Conservation (phyloP, 2,888 invertebrate genomes). For the Tanytarsus gracilentus region DNA sequence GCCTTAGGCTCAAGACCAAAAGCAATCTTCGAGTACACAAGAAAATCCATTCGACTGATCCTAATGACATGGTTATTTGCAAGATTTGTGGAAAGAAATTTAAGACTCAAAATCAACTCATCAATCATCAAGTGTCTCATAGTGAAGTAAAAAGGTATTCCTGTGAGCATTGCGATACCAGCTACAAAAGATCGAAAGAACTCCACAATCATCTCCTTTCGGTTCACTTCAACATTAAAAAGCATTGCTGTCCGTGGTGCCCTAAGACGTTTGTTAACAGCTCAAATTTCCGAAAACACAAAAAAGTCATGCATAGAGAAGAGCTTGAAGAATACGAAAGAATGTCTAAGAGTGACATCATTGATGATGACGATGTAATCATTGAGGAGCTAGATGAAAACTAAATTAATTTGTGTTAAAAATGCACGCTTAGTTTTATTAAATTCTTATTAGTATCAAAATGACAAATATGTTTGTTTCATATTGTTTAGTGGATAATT, state of each 20-base stretch:
- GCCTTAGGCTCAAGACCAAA: background rate
- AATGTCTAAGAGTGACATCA: too few relatives aligned
- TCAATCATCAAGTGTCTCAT: slow-evolving; percentile 3
- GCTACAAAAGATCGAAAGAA: slow-evolving; percentile 4
- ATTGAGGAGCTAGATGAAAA: too few relatives aligned
- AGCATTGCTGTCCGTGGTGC: background rate
- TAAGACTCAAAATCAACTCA: slow-evolving; percentile 1
- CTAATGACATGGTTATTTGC: background rate
- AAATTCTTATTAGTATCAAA: too few relatives aligned
- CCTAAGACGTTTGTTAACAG: background rate
- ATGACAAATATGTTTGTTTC: too few relatives aligned
- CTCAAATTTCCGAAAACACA: background rate
- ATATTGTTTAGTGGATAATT: too few relatives aligned
- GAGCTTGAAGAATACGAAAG: background rate
- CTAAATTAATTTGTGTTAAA: too few relatives aligned
- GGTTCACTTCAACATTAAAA: background rate
- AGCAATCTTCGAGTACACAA: background rate
- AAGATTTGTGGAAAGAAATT: background rate
- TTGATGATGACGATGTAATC: too few relatives aligned
- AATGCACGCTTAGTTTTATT: too few relatives aligned
- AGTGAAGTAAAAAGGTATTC: background rate
- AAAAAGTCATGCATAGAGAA: background rate
- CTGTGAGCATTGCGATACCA: background rate
- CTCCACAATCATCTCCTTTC: background rate
- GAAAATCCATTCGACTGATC: slow-evolving; percentile 4